Conservation (phyloP, 2,888 invertebrate species). For the Drosophila paramelanica region DNA sequence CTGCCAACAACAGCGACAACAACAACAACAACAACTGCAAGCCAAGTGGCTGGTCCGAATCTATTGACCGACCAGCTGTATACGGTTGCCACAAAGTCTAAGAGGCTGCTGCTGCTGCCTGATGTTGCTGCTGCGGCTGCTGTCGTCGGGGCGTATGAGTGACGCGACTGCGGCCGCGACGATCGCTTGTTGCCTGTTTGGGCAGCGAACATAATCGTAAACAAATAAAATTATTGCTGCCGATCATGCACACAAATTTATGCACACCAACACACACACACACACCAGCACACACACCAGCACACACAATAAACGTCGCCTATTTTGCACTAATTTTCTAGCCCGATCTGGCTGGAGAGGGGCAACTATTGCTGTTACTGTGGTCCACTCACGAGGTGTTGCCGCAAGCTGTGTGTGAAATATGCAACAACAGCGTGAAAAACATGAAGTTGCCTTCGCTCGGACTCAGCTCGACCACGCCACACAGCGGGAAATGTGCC, state of each 20-base stretch:
- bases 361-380: constrained; percentile 25
- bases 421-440: constrained; percentile 79
- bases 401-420: constrained; percentile 81
- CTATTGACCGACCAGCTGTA: constrained; percentile 47
- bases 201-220: constrained; percentile 81
- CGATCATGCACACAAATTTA: constrained; percentile 80
- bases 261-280: constrained; percentile 42
- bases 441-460: constrained; percentile 71
- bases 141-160: constrained; percentile 82
- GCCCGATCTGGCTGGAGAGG: constrained; percentile 35
- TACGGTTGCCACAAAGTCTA: constrained; percentile 64
- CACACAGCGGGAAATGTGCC: constrained; percentile 74
- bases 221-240: constrained; percentile 82
- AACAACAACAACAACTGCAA: constrained; percentile 12
- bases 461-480: constrained; percentile 33
- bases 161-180: constrained; percentile 51
- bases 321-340: constrained; percentile 75
- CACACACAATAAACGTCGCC: constrained; percentile 20
- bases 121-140: constrained; percentile 30
- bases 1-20: constrained; percentile 60
- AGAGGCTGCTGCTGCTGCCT: constrained; percentile 6
- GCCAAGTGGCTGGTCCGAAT: constrained; percentile 27
- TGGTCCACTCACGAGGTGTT: constrained; percentile 73
- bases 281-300: neutral
- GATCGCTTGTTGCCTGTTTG: constrained; percentile 71